Percentiles rank a stretch among this genome's conserved stretches.
Evolutionary conservation across 2,888 invertebrate genomes (phyloP).

Genomic region (Eristalinus aeneus): DNA sequence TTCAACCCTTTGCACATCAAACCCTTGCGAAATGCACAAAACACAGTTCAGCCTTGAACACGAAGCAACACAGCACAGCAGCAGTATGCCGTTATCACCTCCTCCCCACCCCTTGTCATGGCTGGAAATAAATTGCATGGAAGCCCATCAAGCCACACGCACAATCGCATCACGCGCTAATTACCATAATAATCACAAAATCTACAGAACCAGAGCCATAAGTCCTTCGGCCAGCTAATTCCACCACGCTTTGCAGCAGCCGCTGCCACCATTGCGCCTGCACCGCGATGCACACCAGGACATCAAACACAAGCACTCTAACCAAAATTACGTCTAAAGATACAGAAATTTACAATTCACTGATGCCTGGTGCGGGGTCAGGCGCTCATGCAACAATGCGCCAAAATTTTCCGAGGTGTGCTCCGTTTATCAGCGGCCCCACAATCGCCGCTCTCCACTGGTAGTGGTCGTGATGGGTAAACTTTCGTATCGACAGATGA

Average conservation of each 20-base stretch:
- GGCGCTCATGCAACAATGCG: constrained; percentile 47
- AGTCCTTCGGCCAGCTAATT: constrained; percentile 38
- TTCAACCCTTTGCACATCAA: background rate
- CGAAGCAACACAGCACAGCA: background rate
- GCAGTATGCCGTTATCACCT: background rate
- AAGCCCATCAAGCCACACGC: constrained; percentile 1
- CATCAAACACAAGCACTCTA: constrained; percentile 29
- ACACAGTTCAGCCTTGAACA: background rate
- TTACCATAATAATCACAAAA: constrained; percentile 52
- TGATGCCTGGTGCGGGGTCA: constrained; percentile 30
- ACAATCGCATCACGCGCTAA: constrained; percentile 37
- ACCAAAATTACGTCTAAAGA: constrained; percentile 48
- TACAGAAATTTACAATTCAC: constrained; percentile 63
- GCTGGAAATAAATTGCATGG: constrained; percentile 21
- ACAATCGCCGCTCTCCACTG: background rate
- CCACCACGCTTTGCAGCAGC: constrained; percentile 14
- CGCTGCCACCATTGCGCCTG: too few relatives aligned
- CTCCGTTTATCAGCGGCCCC: constrained; percentile 22
- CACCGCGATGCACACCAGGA: background rate
- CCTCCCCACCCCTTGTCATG: background rate
- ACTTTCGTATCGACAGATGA: constrained; percentile 34
- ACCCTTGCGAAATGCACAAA: background rate
- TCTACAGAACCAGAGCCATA: constrained; percentile 13
- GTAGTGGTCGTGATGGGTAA: constrained; percentile 33
- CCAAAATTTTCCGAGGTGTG: constrained; percentile 41